Base-by-base conservation (phyloP, 2,113 vertebrate species). In the Cardinalis cardinalis region DNA sequence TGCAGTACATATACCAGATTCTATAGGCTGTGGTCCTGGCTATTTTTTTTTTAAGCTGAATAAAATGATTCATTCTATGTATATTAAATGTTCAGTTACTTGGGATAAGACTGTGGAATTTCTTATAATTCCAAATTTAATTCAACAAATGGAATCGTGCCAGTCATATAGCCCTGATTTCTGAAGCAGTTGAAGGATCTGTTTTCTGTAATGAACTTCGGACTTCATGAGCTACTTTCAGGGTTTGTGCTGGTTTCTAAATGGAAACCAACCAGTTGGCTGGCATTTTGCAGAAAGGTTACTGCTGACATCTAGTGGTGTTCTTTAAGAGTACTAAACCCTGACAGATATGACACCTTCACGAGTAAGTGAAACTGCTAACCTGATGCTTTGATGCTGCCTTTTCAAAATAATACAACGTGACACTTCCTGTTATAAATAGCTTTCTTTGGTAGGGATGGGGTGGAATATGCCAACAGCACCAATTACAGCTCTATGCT, bases 301-400 rank as follows among this genome's bases (percentile, higher is more conserved):
- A n/a, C 46, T 34, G 18, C 63, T 95, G 95, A 61, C 95, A 96
- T 78, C 95, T 92, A 52, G 84, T 73, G 95, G 81, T 72, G 5
- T 3, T 55, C 31, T 77, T 56, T 40, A 41, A 48, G 18, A 14
- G 7, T 36, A 44, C 60, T 23, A 66, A 76, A 61, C 7, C 2
- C 14, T 8, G 61, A 44, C 21, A 48, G 36, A 26, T 56, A 16
- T 2, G 26, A 19, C 9, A 23, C 6, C 6, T 36, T 43, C 24
- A 9, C 6, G 36, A 48, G 0, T 5, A 49, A 56, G 5, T 5
- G 32, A 2, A 44, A 28, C 10, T 28, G 16, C 48, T 63, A 46
- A n/a, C 14, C 17, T 28, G 31, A 28, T 24, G 10, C 5, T 43
- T 74, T 0, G 2, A 55, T 15, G 41, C 2, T 38, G 44, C 13